Conservation (phyloP, 2,113 vertebrate genomes). For the Furnarius figulus region DNA sequence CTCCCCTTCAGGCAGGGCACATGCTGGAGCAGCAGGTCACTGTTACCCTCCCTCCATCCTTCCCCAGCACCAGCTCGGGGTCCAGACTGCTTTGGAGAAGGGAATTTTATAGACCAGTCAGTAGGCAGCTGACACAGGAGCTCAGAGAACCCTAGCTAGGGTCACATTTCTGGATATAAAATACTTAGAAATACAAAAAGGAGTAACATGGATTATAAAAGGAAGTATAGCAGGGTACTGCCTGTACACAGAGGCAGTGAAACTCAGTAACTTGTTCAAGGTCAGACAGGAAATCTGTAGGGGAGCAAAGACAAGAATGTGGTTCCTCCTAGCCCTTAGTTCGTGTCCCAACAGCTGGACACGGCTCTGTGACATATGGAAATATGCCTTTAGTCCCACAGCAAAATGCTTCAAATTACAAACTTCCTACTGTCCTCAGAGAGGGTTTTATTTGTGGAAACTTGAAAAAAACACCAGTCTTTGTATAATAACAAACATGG, state of each 20-base stretch:
- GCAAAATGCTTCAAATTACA: conserved; percentile 23
- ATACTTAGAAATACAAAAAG: neutral
- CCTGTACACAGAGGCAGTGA: neutral
- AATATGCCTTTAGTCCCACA: neutral
- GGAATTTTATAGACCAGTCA: fast-evolving
- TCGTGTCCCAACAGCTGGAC: neutral
- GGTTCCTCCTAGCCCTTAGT: neutral
- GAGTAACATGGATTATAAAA: neutral
- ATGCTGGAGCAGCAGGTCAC: neutral
- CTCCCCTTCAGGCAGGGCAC: neutral
- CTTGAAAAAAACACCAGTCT: neutral
- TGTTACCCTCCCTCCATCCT: neutral
- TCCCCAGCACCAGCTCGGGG: neutral
- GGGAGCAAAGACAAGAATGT: neutral
- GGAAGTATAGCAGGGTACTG: neutral
- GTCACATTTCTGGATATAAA: neutral
- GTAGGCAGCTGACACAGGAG: neutral
- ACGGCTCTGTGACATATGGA: neutral
- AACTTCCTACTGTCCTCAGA: conserved; percentile 11
- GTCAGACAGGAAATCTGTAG: neutral
- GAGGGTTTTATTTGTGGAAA: neutral
- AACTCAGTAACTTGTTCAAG: conserved; percentile 1
- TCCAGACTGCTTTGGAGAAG: neutral
- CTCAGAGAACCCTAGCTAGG: neutral
- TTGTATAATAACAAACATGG: neutral